Conservation (phyloP, 2,113 vertebrate genomes). For the human (Homo sapiens) region GRCh38 chr14:22580501-22581000, state of each 20-base stretch:
- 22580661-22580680: neutral
- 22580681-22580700: neutral
- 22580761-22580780: neutral
- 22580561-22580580: neutral
- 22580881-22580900: neutral
- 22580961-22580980: neutral
- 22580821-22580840: neutral
- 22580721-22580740: neutral
- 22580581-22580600: neutral
- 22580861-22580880: neutral
- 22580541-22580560: neutral
- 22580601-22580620: neutral
- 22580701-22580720: neutral
- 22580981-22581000: neutral
- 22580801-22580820: slow-evolving; percentile 4
- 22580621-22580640: neutral
- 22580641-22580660: neutral
- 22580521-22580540: neutral
- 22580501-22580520: slow-evolving; percentile 22
- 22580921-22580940: neutral
- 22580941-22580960: neutral
- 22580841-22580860: neutral
- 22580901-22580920: neutral
- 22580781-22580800: neutral
- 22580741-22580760: neutral